Conservation (phyloP, 2,888 invertebrate genomes). For the Rhimphoctona megacephalus region DNA sequence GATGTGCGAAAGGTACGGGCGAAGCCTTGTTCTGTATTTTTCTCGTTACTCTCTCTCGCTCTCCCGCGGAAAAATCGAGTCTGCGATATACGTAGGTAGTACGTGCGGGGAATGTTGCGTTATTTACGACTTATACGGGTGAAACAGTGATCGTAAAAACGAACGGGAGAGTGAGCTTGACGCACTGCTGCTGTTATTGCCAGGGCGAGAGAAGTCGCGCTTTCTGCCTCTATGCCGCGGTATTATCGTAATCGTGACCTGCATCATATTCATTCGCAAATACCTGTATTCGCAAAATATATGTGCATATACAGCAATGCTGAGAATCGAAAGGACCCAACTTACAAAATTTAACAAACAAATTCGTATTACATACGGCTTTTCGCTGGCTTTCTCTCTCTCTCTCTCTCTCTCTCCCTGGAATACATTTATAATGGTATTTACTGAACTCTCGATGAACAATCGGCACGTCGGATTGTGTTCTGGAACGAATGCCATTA, state of each 20-base stretch:
- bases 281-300: conserved; percentile 7
- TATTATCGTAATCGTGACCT: conserved; percentile 58
- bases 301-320: neutral
- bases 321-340: neutral
- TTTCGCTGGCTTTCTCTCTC: too few species aligned
- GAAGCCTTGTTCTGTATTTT: conserved; percentile 49
- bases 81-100: conserved; percentile 30
- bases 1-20: conserved; percentile 41
- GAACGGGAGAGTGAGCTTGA: conserved; percentile 64
- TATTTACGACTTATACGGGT: conserved; percentile 65
- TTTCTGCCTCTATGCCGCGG: conserved; percentile 28
- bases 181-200: conserved; percentile 59
- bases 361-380: too few species aligned
- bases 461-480: neutral
- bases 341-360: neutral
- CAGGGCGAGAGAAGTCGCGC: conserved; percentile 54
- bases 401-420: too few species aligned
- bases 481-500: neutral
- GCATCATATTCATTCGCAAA: conserved; percentile 53
- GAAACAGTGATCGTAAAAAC: conserved; percentile 69
- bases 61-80: conserved; percentile 20
- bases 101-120: conserved; percentile 60
- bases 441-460: neutral
- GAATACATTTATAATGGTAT: neutral
- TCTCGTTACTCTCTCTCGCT: neutral